These are phyloP conservation scores for Nephrotoma appendiculata DNA, from an alignment of 2,888 invertebrate species.

Conservation along the genomic window DNA sequence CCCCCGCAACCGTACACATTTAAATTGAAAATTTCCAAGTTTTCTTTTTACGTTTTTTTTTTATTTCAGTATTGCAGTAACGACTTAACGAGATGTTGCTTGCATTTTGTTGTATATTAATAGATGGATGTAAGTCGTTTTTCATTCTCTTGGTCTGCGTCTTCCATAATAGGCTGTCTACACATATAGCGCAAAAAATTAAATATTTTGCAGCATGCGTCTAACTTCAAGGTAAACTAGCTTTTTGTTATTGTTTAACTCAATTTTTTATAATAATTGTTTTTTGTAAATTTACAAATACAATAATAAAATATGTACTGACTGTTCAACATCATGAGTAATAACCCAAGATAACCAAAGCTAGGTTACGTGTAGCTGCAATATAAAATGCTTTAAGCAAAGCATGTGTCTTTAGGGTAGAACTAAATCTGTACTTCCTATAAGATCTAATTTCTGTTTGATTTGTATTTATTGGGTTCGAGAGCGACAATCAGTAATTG, in stretches of 20 bases:
- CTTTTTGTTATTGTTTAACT: not conserved
- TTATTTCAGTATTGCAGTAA: not conserved
- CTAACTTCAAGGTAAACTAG: not conserved
- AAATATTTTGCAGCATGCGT: not conserved
- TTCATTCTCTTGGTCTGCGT: not conserved
- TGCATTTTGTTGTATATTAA: not conserved
- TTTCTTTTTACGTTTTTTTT: not conserved
- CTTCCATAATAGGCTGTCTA: not conserved
- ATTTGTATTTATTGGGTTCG: too few relatives aligned
- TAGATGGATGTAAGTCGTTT: not conserved
- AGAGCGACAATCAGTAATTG: too few relatives aligned
- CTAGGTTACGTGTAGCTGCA: too few relatives aligned
- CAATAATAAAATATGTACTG: not conserved
- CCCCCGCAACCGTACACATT: not conserved
- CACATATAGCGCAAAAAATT: not conserved
- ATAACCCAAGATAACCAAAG: too few relatives aligned
- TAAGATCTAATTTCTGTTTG: too few relatives aligned
- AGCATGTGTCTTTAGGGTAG: too few relatives aligned
- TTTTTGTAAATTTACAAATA: not conserved
- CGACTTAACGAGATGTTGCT: not conserved
- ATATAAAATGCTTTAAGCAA: too few relatives aligned
- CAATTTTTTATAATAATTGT: not conserved
- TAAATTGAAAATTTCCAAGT: not conserved
- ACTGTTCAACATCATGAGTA: not conserved
- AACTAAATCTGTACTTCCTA: too few relatives aligned